These are phyloP conservation scores for Phania funesta DNA, from an alignment of 2,888 invertebrate genomes.

Conservation along the genomic window DNA sequence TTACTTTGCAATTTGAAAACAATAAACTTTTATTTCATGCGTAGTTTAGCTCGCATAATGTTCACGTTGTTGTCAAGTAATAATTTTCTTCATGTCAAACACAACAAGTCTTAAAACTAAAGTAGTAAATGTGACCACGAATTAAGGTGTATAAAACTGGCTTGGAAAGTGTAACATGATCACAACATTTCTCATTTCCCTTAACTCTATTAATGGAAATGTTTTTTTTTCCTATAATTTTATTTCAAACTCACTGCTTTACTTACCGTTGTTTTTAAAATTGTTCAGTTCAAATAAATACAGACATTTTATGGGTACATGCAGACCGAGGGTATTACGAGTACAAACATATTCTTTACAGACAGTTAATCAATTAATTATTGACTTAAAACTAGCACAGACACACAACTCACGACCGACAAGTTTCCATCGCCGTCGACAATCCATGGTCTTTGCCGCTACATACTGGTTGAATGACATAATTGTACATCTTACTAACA, in stretches of 20 bases:
- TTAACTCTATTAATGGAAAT: neutral
- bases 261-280: slow-evolving; percentile 9
- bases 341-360: neutral
- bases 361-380: slow-evolving; percentile 49
- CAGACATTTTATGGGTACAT: neutral
- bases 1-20: slow-evolving; percentile 10
- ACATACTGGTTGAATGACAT: slow-evolving; percentile 27
- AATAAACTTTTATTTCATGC: slow-evolving; percentile 49
- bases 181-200: neutral
- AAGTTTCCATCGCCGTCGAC: slow-evolving; percentile 29
- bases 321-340: neutral
- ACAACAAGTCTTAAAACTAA: slow-evolving; percentile 1
- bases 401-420: slow-evolving; percentile 6
- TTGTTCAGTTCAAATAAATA: slow-evolving; percentile 1
- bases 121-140: slow-evolving; percentile 6
- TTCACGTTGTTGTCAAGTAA: slow-evolving; percentile 20
- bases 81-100: slow-evolving; percentile 38
- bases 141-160: neutral
- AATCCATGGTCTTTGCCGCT: slow-evolving; percentile 40
- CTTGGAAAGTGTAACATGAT: no score
- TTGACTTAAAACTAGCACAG: slow-evolving; percentile 29
- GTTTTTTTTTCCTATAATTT: no score
- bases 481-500: slow-evolving; percentile 31
- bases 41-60: slow-evolving; percentile 33
- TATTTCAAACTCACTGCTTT: no score